These are phyloP conservation scores for Platycheirus albimanus DNA, from an alignment of 2,888 invertebrate species.

Conservation along the genomic window DNA sequence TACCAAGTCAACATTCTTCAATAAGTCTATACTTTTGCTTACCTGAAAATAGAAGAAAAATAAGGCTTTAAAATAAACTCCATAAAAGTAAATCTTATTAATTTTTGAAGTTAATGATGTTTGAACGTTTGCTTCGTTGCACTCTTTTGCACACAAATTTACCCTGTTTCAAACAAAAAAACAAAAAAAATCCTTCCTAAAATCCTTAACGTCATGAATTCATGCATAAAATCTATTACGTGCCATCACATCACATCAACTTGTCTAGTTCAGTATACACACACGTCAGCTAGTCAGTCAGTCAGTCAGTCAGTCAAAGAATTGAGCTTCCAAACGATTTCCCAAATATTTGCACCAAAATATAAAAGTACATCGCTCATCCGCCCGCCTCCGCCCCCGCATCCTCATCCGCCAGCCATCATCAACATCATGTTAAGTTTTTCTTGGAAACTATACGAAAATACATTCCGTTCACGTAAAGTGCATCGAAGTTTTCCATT, in stretches of 20 bases:
- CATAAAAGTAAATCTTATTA: no score
- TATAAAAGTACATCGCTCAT: conserved; percentile 11
- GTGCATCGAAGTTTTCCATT: conserved; percentile 54
- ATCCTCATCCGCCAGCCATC: conserved; percentile 1
- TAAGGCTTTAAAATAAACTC: no score
- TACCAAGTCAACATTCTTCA: no score
- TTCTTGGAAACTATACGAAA: conserved; percentile 6
- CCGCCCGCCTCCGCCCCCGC: background rate
- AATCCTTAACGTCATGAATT: conserved; percentile 60
- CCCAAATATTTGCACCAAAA: conserved; percentile 51
- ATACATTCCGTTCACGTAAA: conserved; percentile 59
- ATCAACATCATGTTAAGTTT: conserved; percentile 1
- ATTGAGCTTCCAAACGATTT: conserved; percentile 64
- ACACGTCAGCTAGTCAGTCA: conserved; percentile 34
- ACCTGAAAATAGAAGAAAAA: no score
- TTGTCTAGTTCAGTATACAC: conserved; percentile 26
- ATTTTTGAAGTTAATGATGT: no score
- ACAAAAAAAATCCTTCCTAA: background rate
- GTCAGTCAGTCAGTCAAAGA: conserved; percentile 20
- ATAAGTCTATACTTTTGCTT: no score
- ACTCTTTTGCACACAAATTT: no score
- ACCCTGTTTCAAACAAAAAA: background rate
- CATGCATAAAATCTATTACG: conserved; percentile 61
- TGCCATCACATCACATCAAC: conserved; percentile 46
- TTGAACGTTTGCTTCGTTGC: no score